These are phyloP conservation scores for Bicyclus anynana DNA, from an alignment of 1,140 invertebrate genomes.

Conservation along the genomic window DNA sequence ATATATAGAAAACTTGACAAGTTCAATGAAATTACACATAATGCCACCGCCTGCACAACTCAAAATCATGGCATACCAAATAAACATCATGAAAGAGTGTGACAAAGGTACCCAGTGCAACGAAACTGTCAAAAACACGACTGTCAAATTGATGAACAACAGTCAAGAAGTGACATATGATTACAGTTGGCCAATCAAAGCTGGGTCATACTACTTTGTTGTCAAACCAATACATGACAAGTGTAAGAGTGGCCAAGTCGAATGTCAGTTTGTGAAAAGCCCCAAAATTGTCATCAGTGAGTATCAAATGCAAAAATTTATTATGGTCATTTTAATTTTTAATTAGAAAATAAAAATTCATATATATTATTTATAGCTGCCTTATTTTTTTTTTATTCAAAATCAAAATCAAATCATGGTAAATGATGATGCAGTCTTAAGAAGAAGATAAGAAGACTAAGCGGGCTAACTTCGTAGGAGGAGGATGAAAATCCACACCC, in stretches of 20 bases:
- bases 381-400: no score
- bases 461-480: no score
- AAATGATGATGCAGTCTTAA: no score
- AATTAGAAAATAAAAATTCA: no score
- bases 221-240: conserved; percentile 49
- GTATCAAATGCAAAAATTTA: no score
- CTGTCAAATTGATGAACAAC: conserved; percentile 32
- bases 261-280: conserved; percentile 48
- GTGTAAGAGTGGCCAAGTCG: conserved; percentile 24
- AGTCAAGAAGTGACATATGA: conserved; percentile 50
- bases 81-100: conserved; percentile 47
- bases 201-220: conserved; percentile 50
- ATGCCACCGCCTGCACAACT: conserved; percentile 53
- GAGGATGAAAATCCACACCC: no score
- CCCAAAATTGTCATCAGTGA: conserved; percentile 57
- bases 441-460: no score
- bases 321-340: no score
- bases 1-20: conserved; percentile 56
- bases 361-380: no score
- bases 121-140: conserved; percentile 34
- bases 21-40: conserved; percentile 50
- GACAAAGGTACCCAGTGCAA: conserved; percentile 32
- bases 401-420: no score
- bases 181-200: conserved; percentile 41
- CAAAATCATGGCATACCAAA: conserved; percentile 43